Evolutionary conservation across 1,140 invertebrate species (phyloP), one percentile per base, ranked within the genome.

Genomic region (Drosophila rufa): DNA sequence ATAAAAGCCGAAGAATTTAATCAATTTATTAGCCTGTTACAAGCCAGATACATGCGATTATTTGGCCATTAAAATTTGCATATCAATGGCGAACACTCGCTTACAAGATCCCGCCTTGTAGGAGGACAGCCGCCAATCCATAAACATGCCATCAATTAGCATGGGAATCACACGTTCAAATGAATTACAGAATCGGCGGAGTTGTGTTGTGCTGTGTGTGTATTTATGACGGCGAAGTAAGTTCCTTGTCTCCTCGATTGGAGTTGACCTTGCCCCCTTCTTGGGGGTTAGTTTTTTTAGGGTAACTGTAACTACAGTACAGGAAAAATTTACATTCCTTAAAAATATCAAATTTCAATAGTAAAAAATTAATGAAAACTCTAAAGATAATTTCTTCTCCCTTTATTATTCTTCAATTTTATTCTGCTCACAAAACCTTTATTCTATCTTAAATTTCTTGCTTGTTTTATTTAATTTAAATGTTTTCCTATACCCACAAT

Each of bases 61-160:
- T 89, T 87, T 80, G 84, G 69, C 85, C 78, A 87, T 89, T 80
- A 78, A 75, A 69, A 87, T 87, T 87, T 75, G 75, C 84, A 87
- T 87, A 87, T 87, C 73, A 87, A 87, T 84, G 74, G 80, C 30
- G 81, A 58, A 67, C 70, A 59, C 36, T 73, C 64, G 70, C 77
- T 69, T 64, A 69, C 58, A 68, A 69, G 73, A 59, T 70, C 51
- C 25, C 30, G 46, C 27, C 42, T 73, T 43, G 67, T 73, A 71
- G 69, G 69, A 73, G 69, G 67, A 73, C 69, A 50, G 40, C 50
- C 68, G 40, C 50, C 68, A 71, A 73, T 74, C 55, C 68, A 74
- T 74, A 74, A 74, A 74, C 38, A 43, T 73, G 68, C 68, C 55
- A 74, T 51, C 70, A 74, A 74, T 74, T 74, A 73, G 70, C 69